Base-by-base conservation (phyloP, 2,797 vertebrate genomes). In the Poliocrania exsul region DNA sequence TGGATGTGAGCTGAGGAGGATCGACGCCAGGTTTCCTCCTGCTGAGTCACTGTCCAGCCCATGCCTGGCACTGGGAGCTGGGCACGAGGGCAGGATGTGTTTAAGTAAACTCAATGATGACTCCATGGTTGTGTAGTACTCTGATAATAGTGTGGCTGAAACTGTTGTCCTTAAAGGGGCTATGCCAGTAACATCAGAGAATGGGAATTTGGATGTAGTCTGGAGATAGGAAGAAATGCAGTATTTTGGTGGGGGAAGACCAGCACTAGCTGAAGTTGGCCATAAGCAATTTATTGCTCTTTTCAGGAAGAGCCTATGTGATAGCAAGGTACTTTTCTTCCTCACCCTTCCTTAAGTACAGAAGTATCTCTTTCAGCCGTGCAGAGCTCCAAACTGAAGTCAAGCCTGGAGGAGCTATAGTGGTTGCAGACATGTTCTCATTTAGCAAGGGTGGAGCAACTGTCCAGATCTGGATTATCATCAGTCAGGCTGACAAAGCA, bases 21-120 rank as follows among this genome's bases (percentile, higher is more conserved):
- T 4, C 10, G 5, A n/a, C 31, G 40, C 16, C 28, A 56, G 46
- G n/a, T 80, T 90, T 95, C 60, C 78, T 85, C 70, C 58, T 87
- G 73, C 84, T 93, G 86, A 85, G 71, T 87, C 70, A 85, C 78
- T 90, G 89, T 53, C 53, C 64, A 37, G 71, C 65, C 61, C 71
- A 42, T 1, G 28, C 42, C 67, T 72, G 82, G 82, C 80, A 29
- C 42, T 7, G 37, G 46, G 37, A 72, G 51, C 64, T 20, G 6
- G 73, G 46, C 1, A 4, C 29, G 19, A 4, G 10, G 77, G 46
- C 31, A 71, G 65, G 50, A 38, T 0, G 0, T 11, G 25, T 38
- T 35, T 35, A 83, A 94, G 74, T 60, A 90, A 74, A 44, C 33
- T 51, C 69, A 40, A 33, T 0, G 4, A 1, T 66, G 67, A 17